phyloP scores from a whole-genome alignment of 2,113 vertebrate genomes.

The Erpornis zantholeuca region DNA sequence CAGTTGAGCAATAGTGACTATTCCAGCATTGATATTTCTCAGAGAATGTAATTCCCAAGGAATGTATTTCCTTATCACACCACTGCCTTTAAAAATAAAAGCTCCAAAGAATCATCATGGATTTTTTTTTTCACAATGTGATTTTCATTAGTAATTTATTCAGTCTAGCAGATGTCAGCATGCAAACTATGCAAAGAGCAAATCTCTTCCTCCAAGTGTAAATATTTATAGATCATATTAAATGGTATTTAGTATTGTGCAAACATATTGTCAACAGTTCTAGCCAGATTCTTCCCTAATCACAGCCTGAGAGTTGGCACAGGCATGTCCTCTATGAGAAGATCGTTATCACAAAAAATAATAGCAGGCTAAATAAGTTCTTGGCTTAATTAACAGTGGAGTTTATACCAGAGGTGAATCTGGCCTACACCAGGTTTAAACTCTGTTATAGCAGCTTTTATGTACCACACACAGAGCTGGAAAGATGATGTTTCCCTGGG shows the following conservation, averaged over 20 bases:
- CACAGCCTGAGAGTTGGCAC: constrained; percentile 2
- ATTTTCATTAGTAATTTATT: constrained; percentile 34
- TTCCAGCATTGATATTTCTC: background rate
- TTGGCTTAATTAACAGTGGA: background rate
- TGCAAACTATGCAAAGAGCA: constrained; percentile 19
- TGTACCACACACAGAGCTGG: background rate
- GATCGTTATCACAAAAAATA: background rate
- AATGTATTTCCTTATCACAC: background rate
- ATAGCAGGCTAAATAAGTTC: background rate
- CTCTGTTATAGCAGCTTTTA: background rate
- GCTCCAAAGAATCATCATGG: background rate
- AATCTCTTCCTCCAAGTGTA: constrained; percentile 31
- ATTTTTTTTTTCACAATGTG: background rate
- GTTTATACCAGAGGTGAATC: background rate
- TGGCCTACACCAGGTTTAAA: background rate
- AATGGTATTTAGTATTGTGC: constrained; percentile 36
- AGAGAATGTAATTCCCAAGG: background rate
- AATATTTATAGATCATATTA: constrained; percentile 54
- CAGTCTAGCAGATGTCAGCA: constrained; percentile 38
- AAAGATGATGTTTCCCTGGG: background rate
- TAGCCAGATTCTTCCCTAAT: constrained; percentile 28
- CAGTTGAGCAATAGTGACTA: background rate
- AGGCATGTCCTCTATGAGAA: background rate
- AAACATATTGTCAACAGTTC: constrained; percentile 39
- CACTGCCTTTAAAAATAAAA: background rate